Percentiles rank a stretch among this genome's conserved stretches.
Conservation (phyloP, 2,888 invertebrate species). For the Graphium colonna region DNA sequence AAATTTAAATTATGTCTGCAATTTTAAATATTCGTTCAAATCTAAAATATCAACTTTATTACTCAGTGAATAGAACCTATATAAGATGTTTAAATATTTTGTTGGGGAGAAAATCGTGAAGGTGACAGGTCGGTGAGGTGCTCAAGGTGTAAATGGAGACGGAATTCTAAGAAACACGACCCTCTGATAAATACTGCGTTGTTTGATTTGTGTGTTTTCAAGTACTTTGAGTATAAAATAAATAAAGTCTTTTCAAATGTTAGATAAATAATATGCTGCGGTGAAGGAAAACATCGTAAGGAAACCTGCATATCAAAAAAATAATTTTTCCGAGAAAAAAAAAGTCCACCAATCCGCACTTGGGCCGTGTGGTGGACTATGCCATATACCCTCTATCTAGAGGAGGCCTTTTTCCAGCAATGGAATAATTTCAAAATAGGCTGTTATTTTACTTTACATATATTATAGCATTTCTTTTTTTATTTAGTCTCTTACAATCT, state of each 20-base stretch:
- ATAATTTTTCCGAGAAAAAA: too few relatives aligned
- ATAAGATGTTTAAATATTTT: constrained; percentile 12
- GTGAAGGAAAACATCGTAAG: too few relatives aligned
- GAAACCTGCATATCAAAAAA: too few relatives aligned
- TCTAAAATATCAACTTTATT: constrained; percentile 24
- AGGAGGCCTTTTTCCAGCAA: too few relatives aligned
- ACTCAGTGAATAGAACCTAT: constrained; percentile 14
- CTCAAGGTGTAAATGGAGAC: constrained; percentile 42
- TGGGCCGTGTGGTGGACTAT: too few relatives aligned
- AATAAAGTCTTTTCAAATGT: background rate
- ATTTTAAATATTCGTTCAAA: constrained; percentile 26
- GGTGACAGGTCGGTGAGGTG: constrained; percentile 42
- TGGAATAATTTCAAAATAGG: too few relatives aligned
- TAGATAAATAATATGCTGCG: too few relatives aligned
- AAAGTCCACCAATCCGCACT: too few relatives aligned
- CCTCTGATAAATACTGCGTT: constrained; percentile 30
- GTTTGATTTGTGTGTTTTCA: constrained; percentile 22
- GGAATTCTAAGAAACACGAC: constrained; percentile 34
- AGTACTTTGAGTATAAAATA: background rate
- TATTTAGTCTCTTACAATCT: too few relatives aligned
- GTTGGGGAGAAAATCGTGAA: constrained; percentile 33
- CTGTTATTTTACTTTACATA: too few relatives aligned
- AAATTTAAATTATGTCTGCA: constrained; percentile 42
- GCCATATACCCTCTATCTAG: too few relatives aligned
- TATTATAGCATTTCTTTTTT: too few relatives aligned